These are phyloP conservation scores for Lamellibrachia satsuma DNA, from an alignment of 2,888 invertebrate species.

Conservation along the genomic window DNA sequence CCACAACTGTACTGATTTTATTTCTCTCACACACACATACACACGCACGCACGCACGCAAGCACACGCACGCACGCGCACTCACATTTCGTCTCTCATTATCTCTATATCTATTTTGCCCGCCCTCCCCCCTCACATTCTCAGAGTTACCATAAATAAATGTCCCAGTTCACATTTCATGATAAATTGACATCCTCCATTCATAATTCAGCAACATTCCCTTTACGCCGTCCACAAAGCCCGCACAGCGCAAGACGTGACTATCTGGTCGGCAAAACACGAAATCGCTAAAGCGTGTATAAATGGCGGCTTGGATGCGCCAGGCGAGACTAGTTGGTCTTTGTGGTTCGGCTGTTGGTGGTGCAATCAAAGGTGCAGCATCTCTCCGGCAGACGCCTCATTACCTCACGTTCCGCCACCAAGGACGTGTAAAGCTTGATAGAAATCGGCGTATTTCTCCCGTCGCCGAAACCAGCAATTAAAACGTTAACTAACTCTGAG, in stretches of 20 bases:
- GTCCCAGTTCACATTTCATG: background rate
- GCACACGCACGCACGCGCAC: background rate
- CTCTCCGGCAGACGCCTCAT: background rate
- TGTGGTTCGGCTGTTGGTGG: background rate
- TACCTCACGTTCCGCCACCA: background rate
- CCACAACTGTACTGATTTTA: background rate
- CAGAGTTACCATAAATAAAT: background rate
- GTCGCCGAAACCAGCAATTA: background rate
- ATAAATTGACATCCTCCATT: conserved; percentile 5
- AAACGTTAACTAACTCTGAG: conserved; percentile 3
- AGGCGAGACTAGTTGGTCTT: background rate
- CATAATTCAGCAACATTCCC: background rate
- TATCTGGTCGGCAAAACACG: background rate
- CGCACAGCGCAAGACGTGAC: conserved; percentile 1
- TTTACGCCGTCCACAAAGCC: background rate
- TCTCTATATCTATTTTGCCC: conserved; percentile 20
- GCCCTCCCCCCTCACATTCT: background rate
- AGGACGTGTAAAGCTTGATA: background rate
- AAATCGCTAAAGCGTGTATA: background rate
- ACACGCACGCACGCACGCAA: background rate
- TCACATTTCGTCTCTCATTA: background rate
- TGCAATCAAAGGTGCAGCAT: background rate
- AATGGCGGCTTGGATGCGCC: background rate
- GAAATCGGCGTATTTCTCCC: conserved; percentile 1
- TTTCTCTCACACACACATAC: background rate